Conservation (phyloP, 2,113 vertebrate genomes). For the Sturnira hondurensis region DNA sequence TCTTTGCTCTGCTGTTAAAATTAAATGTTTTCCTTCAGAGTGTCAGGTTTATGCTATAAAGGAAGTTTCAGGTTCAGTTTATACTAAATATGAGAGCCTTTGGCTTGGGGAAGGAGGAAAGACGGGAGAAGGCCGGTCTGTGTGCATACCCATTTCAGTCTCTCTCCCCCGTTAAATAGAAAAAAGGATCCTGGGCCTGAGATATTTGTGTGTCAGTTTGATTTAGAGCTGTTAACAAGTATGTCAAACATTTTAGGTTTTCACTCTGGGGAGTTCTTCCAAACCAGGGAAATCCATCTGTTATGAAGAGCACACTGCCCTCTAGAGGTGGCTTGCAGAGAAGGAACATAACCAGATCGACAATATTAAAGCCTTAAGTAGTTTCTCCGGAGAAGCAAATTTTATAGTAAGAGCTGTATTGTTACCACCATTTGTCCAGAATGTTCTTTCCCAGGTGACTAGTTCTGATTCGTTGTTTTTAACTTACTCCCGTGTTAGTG, state of each 20-base stretch:
- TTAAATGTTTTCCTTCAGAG: neutral
- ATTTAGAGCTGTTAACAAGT: slow-evolving; percentile 26
- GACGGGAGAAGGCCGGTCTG: neutral
- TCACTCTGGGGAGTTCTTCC: neutral
- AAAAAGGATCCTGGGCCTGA: neutral
- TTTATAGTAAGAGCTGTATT: neutral
- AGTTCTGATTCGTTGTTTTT: neutral
- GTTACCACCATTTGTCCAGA: neutral
- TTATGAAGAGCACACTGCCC: slow-evolving; percentile 58
- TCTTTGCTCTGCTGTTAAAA: neutral
- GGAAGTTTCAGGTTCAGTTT: slow-evolving; percentile 3
- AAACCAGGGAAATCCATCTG: neutral
- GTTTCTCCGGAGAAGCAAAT: neutral
- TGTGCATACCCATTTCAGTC: neutral
- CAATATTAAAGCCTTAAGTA: neutral
- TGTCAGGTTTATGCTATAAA: neutral
- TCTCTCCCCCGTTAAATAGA: neutral
- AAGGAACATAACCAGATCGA: neutral
- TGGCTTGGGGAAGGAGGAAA: neutral
- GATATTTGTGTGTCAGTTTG: neutral
- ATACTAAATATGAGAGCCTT: neutral
- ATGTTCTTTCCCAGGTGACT: neutral
- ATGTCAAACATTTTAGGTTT: neutral
- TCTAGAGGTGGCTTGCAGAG: slow-evolving; percentile 62
- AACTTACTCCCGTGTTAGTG: neutral